Percentiles rank a stretch among this genome's conserved stretches.
phyloP scores from a whole-genome alignment of 1,140 invertebrate species.

The Caenorhabditis brenneri region DNA sequence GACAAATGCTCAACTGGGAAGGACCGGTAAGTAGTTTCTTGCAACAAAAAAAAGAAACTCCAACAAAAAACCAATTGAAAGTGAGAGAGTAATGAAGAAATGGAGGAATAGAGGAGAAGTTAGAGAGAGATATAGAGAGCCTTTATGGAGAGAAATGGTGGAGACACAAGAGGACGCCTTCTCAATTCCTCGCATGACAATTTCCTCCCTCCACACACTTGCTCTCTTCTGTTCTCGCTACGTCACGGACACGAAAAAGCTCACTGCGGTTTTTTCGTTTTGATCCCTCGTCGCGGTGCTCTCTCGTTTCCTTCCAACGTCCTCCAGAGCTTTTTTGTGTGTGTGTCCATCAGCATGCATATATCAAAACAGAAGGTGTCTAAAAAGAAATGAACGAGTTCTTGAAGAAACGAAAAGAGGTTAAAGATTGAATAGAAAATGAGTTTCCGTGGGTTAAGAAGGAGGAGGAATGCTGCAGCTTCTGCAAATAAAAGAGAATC shows the following conservation, averaged over 20 bases:
- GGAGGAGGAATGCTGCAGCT: too few relatives aligned
- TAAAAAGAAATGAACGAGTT: not conserved
- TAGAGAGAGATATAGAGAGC: not conserved
- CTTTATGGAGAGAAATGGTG: not conserved
- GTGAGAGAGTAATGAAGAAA: not conserved
- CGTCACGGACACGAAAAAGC: slow-evolving; percentile 34
- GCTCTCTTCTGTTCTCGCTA: slow-evolving; percentile 39
- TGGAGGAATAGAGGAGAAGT: not conserved
- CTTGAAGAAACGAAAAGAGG: too few relatives aligned
- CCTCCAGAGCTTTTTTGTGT: not conserved
- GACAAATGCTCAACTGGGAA: slow-evolving; percentile 31
- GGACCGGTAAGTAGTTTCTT: slow-evolving; percentile 19
- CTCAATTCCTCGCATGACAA: slow-evolving; percentile 33
- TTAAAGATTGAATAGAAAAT: too few relatives aligned
- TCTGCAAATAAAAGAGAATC: too few relatives aligned
- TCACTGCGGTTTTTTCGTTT: not conserved
- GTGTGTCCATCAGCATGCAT: not conserved
- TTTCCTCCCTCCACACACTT: slow-evolving; percentile 28
- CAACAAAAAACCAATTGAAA: not conserved
- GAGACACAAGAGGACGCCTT: slow-evolving; percentile 16
- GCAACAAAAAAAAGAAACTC: not conserved
- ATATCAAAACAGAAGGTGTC: slow-evolving; percentile 34
- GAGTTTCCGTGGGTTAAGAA: not conserved
- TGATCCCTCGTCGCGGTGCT: not conserved
- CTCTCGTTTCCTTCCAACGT: not conserved